Evolutionary conservation across 2,888 invertebrate genomes (phyloP).

Genomic region (Chymomyza amoena): DNA sequence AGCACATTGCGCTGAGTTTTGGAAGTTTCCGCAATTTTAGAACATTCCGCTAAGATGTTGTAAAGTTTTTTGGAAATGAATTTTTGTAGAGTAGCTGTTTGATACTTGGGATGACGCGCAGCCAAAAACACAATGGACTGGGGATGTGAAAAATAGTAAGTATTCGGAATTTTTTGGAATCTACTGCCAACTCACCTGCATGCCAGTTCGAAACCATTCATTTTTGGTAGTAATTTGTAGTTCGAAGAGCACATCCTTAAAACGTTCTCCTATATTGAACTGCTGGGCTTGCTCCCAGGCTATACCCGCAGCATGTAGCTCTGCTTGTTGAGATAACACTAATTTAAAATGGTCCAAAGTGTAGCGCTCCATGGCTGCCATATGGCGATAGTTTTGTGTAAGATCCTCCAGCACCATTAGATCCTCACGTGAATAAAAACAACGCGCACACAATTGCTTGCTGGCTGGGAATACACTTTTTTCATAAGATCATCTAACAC

Average conservation of each 20-base stretch:
- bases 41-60: conserved; percentile 48
- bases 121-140: conserved; percentile 69
- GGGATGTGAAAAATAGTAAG: not conserved
- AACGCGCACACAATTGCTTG: conserved; percentile 58
- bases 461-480: conserved; percentile 31
- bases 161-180: not conserved
- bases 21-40: conserved; percentile 65
- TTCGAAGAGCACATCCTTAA: conserved; percentile 51
- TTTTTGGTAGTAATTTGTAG: conserved; percentile 54
- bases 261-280: conserved; percentile 58
- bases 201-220: conserved; percentile 65
- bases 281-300: conserved; percentile 66
- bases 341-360: conserved; percentile 51
- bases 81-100: conserved; percentile 45
- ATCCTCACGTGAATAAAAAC: conserved; percentile 63
- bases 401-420: conserved; percentile 72
- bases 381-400: conserved; percentile 47
- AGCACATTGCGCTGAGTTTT: conserved; percentile 77
- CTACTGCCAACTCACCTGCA: conserved; percentile 50
- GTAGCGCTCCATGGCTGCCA: conserved; percentile 39
- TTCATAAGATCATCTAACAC: not conserved
- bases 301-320: conserved; percentile 68
- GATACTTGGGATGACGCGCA: conserved; percentile 62
- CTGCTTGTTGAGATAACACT: conserved; percentile 59
- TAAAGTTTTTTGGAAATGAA: conserved; percentile 62